Base-by-base conservation (phyloP, 2,888 invertebrate species). In the Choristoneura rosaceana region DNA sequence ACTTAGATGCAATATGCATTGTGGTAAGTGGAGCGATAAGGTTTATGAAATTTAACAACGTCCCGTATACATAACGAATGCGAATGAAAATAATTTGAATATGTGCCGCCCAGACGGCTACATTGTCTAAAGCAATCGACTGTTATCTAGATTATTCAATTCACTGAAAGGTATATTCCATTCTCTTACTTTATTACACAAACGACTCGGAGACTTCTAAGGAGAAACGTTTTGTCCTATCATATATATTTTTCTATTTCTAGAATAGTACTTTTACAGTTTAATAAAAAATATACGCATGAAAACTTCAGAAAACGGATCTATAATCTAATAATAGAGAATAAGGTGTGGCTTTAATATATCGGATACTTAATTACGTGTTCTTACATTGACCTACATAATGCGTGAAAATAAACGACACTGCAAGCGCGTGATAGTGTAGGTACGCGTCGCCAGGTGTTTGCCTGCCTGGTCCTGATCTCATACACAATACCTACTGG, bases 361-460 rank as follows among this genome's bases (percentile, higher is more conserved):
- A 86, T 82, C 79, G 76, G 79, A 81, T 80, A 82, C 76, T 73
- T 69, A 80, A 78, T 80, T 84, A 81, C 81, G 81, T 74, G 80
- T 77, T 81, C 80, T 89, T 80, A 87, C 93, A 93, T 90, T 93
- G 93, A 93, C 93, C 93, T 82, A 93, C 92, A 90, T 93, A 84
- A 85, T 79, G 83, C 79, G 85, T 85, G 84, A 87, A 90, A 90
- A 91, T 90, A 88, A 89, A 91, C 86, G 81, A 82, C 82, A 75
- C 78, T 79, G 79, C 82, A 83, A 25, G 79, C 78, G 80, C 82
- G 82, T 80, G 82, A 87, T 83, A 82, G 80, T 77, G 0, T 38
- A 38, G 78, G 78, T 81, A 82, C 82, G 81, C 81, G 76, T 78
- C 79, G 81, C 82, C 85, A 85, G 83, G 85, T 85, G 84, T 78